Conservation (phyloP, 1,140 invertebrate species). For the Hypsibius dujardini region DNA sequence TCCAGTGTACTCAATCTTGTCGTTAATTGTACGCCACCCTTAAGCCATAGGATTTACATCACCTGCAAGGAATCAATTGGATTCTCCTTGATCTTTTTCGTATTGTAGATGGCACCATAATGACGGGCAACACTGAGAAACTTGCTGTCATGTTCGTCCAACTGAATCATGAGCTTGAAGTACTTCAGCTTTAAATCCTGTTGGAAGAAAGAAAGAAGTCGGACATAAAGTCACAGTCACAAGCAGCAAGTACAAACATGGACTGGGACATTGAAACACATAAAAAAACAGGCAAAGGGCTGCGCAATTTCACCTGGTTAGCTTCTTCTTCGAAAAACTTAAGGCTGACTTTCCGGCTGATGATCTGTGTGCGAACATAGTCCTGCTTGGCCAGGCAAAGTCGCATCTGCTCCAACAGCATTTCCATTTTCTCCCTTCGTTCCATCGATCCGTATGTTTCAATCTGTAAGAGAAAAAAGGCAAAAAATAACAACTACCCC, state of each 20-base stretch:
- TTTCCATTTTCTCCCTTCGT: constrained; percentile 78
- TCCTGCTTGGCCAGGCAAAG: constrained; percentile 86
- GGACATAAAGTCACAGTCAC: too few relatives aligned
- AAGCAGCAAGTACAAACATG: too few relatives aligned
- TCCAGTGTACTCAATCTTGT: too few relatives aligned
- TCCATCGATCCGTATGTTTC: constrained; percentile 99
- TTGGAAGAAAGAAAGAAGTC: constrained; percentile 24
- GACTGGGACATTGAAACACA: too few relatives aligned
- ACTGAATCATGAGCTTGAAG: constrained; percentile 87
- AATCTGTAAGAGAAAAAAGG: constrained; percentile 37
- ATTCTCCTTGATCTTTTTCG: constrained; percentile 38
- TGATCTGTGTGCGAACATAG: constrained; percentile 91
- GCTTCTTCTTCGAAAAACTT: constrained; percentile 78
- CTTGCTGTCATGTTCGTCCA: constrained; percentile 81
- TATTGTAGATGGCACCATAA: constrained; percentile 63
- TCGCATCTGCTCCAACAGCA: constrained; percentile 96
- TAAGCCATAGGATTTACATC: background rate
- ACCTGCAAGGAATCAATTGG: constrained; percentile 18
- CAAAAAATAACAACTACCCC: background rate
- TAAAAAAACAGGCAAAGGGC: too few relatives aligned
- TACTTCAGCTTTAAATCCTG: constrained; percentile 71
- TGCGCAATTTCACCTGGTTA: constrained; percentile 40
- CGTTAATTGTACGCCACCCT: too few relatives aligned
- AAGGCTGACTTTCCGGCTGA: constrained; percentile 93
- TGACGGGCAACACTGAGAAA: constrained; percentile 88